A percentile compares a stretch with the other conserved stretches of the same genome.
Conservation (phyloP, 2,113 vertebrate genomes). For the Elephas maximus region DNA sequence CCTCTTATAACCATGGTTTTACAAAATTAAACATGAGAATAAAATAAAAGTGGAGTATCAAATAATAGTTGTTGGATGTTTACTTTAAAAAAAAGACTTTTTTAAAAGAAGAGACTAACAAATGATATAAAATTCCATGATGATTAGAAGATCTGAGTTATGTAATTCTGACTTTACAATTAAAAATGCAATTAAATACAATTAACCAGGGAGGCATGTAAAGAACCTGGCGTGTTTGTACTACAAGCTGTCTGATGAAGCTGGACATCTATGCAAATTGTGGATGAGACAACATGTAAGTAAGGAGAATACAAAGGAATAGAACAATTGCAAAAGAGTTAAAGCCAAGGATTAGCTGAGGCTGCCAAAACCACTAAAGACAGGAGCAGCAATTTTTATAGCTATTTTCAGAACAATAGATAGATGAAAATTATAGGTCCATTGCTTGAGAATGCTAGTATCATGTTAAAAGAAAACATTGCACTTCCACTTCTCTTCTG, state of each 20-base stretch:
- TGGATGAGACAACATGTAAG: background rate
- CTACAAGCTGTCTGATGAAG: background rate
- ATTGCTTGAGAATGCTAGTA: conserved; percentile 71
- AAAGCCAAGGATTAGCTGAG: conserved; percentile 72
- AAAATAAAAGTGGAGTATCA: background rate
- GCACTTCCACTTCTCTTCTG: conserved; percentile 37
- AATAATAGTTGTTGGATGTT: background rate
- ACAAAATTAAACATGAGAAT: background rate
- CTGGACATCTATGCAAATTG: background rate
- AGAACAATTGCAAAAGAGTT: conserved; percentile 45
- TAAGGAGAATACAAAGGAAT: conserved; percentile 15
- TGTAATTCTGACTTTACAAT: background rate
- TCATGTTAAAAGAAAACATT: conserved; percentile 73
- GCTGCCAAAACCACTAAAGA: conserved; percentile 66
- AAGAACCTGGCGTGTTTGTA: background rate
- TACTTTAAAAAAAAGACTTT: background rate
- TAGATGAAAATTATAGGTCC: conserved; percentile 81
- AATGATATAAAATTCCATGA: background rate
- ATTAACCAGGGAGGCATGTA: background rate
- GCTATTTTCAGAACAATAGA: conserved; percentile 83
- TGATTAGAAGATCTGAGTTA: background rate
- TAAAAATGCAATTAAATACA: background rate
- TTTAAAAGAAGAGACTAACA: background rate
- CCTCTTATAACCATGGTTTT: background rate
- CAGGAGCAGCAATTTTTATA: conserved; percentile 73